phyloP scores from a whole-genome alignment of 2,888 invertebrate species.

The Reticulitermes lucifugus region DNA sequence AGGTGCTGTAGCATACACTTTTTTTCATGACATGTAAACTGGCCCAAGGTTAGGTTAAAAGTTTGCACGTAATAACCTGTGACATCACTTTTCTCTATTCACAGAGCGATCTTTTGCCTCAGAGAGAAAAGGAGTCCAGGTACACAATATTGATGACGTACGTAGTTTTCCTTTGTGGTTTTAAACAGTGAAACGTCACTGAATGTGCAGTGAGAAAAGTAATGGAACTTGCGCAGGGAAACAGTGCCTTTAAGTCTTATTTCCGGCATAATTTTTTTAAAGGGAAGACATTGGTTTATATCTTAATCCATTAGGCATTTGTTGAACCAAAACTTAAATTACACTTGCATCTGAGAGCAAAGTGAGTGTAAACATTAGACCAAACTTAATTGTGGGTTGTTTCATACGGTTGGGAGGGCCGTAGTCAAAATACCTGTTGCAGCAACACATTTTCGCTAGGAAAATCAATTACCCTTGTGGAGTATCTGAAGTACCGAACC shows the following conservation, averaged over 20 bases:
- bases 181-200: neutral
- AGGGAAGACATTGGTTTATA: neutral
- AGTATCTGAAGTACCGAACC: too few species aligned
- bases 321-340: too few species aligned
- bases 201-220: neutral
- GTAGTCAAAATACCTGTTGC: too few species aligned
- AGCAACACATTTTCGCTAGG: too few species aligned
- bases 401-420: too few species aligned
- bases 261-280: too few species aligned
- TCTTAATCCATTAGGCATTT: neutral
- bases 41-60: conserved; percentile 4
- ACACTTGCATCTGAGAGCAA: too few species aligned
- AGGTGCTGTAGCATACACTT: neutral
- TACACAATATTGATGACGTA: neutral
- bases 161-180: neutral
- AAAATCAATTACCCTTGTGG: too few species aligned
- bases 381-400: too few species aligned
- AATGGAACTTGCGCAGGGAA: neutral
- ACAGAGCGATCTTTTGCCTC: neutral
- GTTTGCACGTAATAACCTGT: neutral
- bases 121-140: neutral
- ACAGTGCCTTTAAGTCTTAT: neutral
- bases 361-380: too few species aligned
- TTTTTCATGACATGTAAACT: neutral
- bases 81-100: neutral